These are phyloP conservation scores for Acleris cristana DNA, from an alignment of 2,888 invertebrate genomes.

Conservation along the genomic window DNA sequence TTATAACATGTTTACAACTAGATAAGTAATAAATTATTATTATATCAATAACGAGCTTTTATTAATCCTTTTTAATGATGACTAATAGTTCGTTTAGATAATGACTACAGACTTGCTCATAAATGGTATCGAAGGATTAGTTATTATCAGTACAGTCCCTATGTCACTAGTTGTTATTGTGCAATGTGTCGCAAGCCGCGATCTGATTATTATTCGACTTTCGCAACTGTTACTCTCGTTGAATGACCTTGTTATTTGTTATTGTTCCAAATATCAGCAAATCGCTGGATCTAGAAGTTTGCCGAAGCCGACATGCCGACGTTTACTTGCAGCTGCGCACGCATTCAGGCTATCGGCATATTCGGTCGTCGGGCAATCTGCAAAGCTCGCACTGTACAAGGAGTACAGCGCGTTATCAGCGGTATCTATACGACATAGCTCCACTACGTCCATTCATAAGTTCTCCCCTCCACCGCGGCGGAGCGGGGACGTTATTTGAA, in stretches of 20 bases:
- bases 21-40: conserved; percentile 36
- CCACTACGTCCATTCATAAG: conserved; percentile 83
- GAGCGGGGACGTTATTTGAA: conserved; percentile 59
- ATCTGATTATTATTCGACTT: conserved; percentile 29
- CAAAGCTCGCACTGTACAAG: conserved; percentile 65
- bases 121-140: neutral
- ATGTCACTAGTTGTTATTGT: conserved; percentile 15
- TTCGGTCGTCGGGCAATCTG: conserved; percentile 19
- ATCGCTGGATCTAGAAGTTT: conserved; percentile 49
- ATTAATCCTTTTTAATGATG: conserved; percentile 4
- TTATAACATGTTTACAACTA: conserved; percentile 31
- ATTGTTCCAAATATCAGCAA: conserved; percentile 45
- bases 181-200: conserved; percentile 10
- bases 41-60: conserved; percentile 13
- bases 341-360: conserved; percentile 31
- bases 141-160: neutral
- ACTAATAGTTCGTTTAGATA: neutral
- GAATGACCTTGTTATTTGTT: conserved; percentile 47
- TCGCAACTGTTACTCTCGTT: conserved; percentile 42
- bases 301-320: conserved; percentile 41
- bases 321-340: conserved; percentile 18
- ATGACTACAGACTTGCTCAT: neutral
- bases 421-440: conserved; percentile 69
- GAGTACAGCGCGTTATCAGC: conserved; percentile 73
- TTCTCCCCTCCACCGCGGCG: conserved; percentile 62